phyloP scores from a whole-genome alignment of 35 echinoderm and acorn worm species.

The Nesometra sesokonis region DNA sequence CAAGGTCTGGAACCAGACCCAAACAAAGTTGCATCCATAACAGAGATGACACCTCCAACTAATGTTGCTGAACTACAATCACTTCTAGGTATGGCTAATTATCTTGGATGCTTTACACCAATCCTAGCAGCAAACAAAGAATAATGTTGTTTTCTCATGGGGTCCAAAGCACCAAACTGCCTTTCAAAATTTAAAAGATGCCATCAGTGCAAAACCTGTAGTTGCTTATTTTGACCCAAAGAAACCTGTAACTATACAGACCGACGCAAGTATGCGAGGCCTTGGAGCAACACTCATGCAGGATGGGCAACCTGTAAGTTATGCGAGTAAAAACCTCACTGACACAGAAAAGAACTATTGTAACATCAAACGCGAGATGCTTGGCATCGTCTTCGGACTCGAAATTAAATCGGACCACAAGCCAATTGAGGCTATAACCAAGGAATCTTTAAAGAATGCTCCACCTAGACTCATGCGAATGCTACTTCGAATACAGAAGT shows the following conservation, averaged over 20 bases:
- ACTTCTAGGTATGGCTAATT: background rate
- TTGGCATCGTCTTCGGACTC: constrained; percentile 28
- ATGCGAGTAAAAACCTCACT: constrained; percentile 38
- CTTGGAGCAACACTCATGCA: background rate
- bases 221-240: background rate
- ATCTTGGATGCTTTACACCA: background rate
- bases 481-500: constrained; percentile 36
- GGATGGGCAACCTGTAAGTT: background rate
- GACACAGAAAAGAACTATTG: constrained; percentile 15
- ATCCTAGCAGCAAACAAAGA: background rate
- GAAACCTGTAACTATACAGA: background rate
- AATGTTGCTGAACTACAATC: background rate
- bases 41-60: background rate
- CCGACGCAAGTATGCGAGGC: background rate
- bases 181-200: background rate
- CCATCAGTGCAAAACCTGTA: background rate
- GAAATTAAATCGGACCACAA: constrained; percentile 47
- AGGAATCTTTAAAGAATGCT: constrained; percentile 18
- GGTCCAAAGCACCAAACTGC: background rate
- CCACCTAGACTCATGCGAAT: constrained; percentile 33
- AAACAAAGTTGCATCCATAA: background rate
- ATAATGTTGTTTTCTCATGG: background rate
- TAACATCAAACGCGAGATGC: constrained; percentile 13
- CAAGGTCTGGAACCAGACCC: background rate
- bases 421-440: constrained; percentile 27